Conservation (phyloP, 1,140 invertebrate genomes). For the Aphaenogaster rudis region DNA sequence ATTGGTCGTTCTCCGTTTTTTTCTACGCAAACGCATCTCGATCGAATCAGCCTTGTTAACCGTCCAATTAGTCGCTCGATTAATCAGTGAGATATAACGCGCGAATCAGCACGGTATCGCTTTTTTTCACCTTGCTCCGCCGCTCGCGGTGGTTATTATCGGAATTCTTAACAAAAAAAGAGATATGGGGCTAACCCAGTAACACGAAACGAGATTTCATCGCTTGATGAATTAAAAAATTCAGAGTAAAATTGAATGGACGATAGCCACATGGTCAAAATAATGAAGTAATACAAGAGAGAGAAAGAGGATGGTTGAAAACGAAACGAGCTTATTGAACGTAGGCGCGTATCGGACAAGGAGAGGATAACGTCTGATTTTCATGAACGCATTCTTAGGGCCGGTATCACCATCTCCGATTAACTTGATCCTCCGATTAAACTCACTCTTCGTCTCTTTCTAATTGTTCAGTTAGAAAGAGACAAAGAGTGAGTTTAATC, state of each 20-base stretch:
- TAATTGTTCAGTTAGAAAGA: too few relatives aligned
- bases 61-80: slow-evolving; percentile 6
- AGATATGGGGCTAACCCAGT: not conserved
- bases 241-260: slow-evolving; percentile 17
- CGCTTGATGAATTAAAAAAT: slow-evolving; percentile 11
- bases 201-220: slow-evolving; percentile 7
- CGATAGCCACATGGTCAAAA: not conserved
- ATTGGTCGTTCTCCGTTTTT: not conserved
- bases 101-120: not conserved
- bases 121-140: not conserved
- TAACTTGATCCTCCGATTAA: too few relatives aligned
- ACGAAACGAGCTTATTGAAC: not conserved
- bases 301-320: slow-evolving; percentile 14
- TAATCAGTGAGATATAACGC: slow-evolving; percentile 16
- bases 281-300: not conserved
- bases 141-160: slow-evolving; percentile 17
- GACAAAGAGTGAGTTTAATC: too few relatives aligned
- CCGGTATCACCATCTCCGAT: too few relatives aligned
- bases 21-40: not conserved
- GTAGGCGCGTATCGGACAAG: not conserved
- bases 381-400: not conserved
- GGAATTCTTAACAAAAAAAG: slow-evolving; percentile 35
- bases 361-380: not conserved
- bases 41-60: slow-evolving; percentile 1
- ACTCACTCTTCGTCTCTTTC: too few relatives aligned